A percentile compares a stretch with the other conserved stretches of the same genome.
Conservation (phyloP, 2,113 vertebrate genomes). For the Brevimyrus niger region DNA sequence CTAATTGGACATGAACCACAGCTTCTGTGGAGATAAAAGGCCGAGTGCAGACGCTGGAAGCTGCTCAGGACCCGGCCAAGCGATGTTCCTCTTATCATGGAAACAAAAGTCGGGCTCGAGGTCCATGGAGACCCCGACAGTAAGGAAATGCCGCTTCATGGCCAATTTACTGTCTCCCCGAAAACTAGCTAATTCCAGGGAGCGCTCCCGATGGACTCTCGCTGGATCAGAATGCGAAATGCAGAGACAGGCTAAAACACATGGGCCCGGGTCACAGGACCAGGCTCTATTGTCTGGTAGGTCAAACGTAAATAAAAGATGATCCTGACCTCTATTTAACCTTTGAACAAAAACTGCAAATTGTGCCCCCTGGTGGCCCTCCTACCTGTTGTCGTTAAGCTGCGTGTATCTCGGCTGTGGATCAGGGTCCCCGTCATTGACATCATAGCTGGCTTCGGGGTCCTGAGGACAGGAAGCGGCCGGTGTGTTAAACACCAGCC, state of each 20-base stretch:
- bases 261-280: not conserved
- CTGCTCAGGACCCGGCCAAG: not conserved
- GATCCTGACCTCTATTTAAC: not conserved
- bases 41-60: not conserved
- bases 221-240: not conserved
- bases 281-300: not conserved
- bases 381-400: conserved; percentile 82
- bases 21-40: not conserved
- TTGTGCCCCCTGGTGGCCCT: not conserved
- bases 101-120: not conserved
- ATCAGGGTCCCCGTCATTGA: conserved; percentile 91
- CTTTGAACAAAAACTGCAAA: not conserved
- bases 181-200: not conserved
- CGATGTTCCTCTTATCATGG: not conserved
- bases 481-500: not conserved
- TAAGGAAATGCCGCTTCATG: not conserved
- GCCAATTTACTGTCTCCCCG: not conserved
- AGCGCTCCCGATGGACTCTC: not conserved
- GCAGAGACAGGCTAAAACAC: not conserved
- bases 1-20: not conserved
- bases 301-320: not conserved
- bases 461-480: conserved; percentile 43
- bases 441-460: conserved; percentile 86
- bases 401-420: conserved; percentile 95
- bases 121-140: not conserved